These are phyloP conservation scores for Cyanocitta stelleri DNA, from an alignment of 2,113 vertebrate species.

Conservation along the genomic window DNA sequence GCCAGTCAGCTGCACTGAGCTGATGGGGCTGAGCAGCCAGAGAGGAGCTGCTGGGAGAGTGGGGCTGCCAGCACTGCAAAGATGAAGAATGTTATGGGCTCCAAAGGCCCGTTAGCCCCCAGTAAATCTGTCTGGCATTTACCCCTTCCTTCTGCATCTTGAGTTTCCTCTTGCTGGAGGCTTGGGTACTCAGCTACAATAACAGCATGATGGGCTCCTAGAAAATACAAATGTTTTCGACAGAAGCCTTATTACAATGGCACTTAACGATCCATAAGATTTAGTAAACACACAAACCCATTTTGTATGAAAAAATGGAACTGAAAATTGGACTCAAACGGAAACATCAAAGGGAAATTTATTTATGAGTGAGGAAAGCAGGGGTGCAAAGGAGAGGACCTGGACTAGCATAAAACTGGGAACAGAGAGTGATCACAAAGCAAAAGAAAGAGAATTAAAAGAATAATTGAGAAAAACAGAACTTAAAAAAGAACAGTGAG, in stretches of 20 bases:
- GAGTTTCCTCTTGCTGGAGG: conserved; percentile 1
- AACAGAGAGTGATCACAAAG: neutral
- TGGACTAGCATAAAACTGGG: neutral
- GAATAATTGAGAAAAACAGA: neutral
- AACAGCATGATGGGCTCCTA: neutral
- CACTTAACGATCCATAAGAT: neutral
- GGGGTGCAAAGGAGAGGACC: neutral
- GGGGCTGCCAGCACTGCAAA: conserved; percentile 13
- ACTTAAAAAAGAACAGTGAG: neutral
- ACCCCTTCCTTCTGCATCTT: neutral
- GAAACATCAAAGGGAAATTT: conserved; percentile 17
- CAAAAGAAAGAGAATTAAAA: conserved; percentile 24
- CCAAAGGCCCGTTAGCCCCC: neutral
- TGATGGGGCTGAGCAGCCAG: neutral
- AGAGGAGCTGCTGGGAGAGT: conserved; percentile 1
- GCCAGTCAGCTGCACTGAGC: conserved; percentile 49
- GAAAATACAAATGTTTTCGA: neutral
- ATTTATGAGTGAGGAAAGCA: conserved; percentile 2
- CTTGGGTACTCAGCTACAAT: neutral
- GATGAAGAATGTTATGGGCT: neutral
- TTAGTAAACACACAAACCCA: conserved; percentile 10
- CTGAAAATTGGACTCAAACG: neutral
- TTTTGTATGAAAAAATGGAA: conserved; percentile 8
- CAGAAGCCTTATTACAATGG: neutral
- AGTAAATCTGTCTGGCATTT: conserved; percentile 1